Evolutionary conservation across 2,113 vertebrate genomes (phyloP).

Genomic region (Glareola pratincola): DNA sequence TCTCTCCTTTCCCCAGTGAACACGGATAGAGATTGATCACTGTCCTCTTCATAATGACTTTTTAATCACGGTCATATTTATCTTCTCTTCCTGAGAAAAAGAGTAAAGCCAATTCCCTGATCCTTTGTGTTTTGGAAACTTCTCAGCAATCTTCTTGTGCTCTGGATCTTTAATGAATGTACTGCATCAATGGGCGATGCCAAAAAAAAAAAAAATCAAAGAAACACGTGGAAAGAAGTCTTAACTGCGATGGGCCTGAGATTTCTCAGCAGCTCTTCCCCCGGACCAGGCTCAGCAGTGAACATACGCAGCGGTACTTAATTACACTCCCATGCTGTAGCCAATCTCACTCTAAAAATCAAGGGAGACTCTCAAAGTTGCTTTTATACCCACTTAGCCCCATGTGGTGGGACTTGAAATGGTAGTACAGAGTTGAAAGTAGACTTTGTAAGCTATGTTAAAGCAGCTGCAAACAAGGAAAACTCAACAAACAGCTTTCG

Average conservation of each 20-base stretch:
- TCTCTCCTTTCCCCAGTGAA: background rate
- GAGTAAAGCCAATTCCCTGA: background rate
- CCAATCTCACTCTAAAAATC: background rate
- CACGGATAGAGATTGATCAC: background rate
- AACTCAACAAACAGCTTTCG: constrained; percentile 38
- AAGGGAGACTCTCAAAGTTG: background rate
- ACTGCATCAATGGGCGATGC: background rate
- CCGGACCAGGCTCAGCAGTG: background rate
- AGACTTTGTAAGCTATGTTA: background rate
- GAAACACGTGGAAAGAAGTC: background rate
- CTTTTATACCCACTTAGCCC: background rate
- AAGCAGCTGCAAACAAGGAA: constrained; percentile 30
- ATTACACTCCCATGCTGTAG: background rate
- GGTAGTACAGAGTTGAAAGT: background rate
- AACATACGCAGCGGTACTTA: background rate
- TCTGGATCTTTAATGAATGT: background rate
- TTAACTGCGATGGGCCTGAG: background rate
- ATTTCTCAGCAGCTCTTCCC: background rate
- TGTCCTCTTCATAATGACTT: background rate
- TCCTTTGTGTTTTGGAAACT: background rate
- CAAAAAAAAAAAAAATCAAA: background rate
- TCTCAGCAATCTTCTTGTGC: background rate
- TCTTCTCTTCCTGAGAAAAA: background rate
- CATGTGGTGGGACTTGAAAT: background rate
- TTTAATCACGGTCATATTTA: background rate